These are phyloP conservation scores for Xanthia icteritia DNA, from an alignment of 2,888 invertebrate species.

Conservation along the genomic window DNA sequence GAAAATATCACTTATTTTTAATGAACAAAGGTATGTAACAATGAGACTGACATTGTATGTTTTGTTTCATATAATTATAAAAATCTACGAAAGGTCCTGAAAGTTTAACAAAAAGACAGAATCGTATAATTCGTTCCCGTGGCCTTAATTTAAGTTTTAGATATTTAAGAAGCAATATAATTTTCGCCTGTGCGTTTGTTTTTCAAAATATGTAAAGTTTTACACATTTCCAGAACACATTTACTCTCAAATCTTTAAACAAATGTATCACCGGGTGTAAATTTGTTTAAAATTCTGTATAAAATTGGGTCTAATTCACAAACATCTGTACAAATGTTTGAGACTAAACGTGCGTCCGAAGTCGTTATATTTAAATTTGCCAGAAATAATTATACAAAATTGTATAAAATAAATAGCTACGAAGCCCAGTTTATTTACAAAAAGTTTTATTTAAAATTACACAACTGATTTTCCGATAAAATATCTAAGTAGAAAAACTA, in stretches of 20 bases:
- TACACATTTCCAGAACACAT: conserved; percentile 29
- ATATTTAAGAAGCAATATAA: conserved; percentile 63
- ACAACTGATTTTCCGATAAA: conserved; percentile 61
- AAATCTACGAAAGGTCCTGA: conserved; percentile 62
- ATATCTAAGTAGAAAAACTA: conserved; percentile 79
- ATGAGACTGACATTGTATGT: conserved; percentile 23
- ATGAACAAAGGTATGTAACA: conserved; percentile 23
- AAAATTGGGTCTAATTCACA: conserved; percentile 57
- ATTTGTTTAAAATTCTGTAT: conserved; percentile 57
- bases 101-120: conserved; percentile 55
- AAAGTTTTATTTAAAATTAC: conserved; percentile 56
- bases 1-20: conserved; percentile 1
- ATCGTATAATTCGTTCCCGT: conserved; percentile 72
- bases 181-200: conserved; percentile 76
- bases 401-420: conserved; percentile 66
- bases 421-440: conserved; percentile 69
- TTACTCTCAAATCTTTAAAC: conserved; percentile 50
- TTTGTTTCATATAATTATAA: conserved; percentile 26
- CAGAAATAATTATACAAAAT: conserved; percentile 60
- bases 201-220: conserved; percentile 73
- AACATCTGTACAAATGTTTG: conserved; percentile 43
- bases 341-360: conserved; percentile 45
- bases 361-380: conserved; percentile 49
- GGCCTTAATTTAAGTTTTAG: conserved; percentile 69
- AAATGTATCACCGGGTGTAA: conserved; percentile 43